phyloP scores from a whole-genome alignment of 2,888 invertebrate species.

The Geotrupes spiniger region DNA sequence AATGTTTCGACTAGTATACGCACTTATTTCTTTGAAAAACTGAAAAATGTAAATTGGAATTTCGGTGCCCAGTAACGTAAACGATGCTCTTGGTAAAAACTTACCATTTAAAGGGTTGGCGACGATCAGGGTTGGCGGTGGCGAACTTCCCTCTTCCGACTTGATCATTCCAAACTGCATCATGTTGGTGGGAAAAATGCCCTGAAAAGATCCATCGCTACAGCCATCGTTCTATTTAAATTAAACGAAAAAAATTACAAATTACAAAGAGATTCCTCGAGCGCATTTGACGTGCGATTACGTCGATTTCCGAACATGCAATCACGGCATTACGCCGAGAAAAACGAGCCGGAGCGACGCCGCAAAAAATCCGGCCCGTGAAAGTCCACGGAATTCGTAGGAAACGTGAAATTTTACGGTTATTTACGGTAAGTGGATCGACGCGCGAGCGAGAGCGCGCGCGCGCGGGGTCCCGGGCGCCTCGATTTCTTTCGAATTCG shows the following conservation, averaged over 20 bases:
- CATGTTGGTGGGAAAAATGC: conserved; percentile 51
- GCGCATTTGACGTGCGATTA: too few relatives aligned
- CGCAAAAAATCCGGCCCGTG: conserved; percentile 2
- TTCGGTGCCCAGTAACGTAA: too few relatives aligned
- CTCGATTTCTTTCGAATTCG: too few relatives aligned
- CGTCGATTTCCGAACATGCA: conserved; percentile 14
- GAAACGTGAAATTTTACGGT: conserved; percentile 19
- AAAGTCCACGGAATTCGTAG: conserved; percentile 6
- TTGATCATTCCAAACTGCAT: conserved; percentile 49
- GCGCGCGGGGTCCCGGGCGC: too few relatives aligned
- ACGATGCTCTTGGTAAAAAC: too few relatives aligned
- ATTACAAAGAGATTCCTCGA: conserved; percentile 6
- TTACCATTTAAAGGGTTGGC: conserved; percentile 48
- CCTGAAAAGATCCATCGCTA: conserved; percentile 37
- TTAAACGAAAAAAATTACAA: too few relatives aligned
- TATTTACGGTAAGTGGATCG: conserved; percentile 7
- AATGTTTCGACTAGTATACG: too few relatives aligned
- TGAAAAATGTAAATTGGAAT: too few relatives aligned
- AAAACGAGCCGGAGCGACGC: too few relatives aligned
- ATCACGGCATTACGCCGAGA: conserved; percentile 11
- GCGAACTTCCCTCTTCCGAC: conserved; percentile 43
- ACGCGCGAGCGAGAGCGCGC: too few relatives aligned
- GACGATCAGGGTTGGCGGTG: conserved; percentile 44
- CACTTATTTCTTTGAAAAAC: too few relatives aligned
- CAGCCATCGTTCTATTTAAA: too few relatives aligned